These are phyloP conservation scores for Temnothorax longispinosus DNA, from an alignment of 1,140 invertebrate species.

Conservation along the genomic window DNA sequence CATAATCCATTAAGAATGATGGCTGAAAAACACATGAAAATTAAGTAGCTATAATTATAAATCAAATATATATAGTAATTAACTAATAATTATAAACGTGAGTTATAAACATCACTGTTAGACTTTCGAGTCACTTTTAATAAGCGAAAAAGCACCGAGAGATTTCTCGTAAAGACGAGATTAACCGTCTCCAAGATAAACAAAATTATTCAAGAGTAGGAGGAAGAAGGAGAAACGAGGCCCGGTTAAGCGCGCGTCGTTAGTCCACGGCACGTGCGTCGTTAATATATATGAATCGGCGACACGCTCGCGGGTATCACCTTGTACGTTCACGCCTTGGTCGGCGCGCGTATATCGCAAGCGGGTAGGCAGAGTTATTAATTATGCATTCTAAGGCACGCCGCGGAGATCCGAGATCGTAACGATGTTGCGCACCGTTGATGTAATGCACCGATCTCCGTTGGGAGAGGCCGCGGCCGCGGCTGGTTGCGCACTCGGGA, in stretches of 20 bases:
- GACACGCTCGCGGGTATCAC: slow-evolving; percentile 28
- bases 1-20: no score
- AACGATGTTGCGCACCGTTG: slow-evolving; percentile 44
- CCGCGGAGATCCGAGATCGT: slow-evolving; percentile 44
- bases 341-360: slow-evolving; percentile 52
- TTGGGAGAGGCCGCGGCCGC: slow-evolving; percentile 38
- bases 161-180: neutral
- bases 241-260: neutral
- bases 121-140: neutral
- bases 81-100: no score
- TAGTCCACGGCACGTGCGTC: neutral
- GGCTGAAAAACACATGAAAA: no score
- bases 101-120: neutral
- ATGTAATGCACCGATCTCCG: slow-evolving; percentile 45
- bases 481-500: slow-evolving; percentile 31
- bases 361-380: slow-evolving; percentile 67
- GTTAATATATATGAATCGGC: slow-evolving; percentile 24
- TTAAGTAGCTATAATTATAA: no score
- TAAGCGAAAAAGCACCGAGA: neutral
- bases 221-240: neutral
- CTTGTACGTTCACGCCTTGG: slow-evolving; percentile 49
- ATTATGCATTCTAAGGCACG: slow-evolving; percentile 68
- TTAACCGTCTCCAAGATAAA: neutral
- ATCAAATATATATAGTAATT: no score
- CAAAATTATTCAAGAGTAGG: neutral